Conservation (phyloP, 2,888 invertebrate genomes). For the Drosophila siamana region DNA sequence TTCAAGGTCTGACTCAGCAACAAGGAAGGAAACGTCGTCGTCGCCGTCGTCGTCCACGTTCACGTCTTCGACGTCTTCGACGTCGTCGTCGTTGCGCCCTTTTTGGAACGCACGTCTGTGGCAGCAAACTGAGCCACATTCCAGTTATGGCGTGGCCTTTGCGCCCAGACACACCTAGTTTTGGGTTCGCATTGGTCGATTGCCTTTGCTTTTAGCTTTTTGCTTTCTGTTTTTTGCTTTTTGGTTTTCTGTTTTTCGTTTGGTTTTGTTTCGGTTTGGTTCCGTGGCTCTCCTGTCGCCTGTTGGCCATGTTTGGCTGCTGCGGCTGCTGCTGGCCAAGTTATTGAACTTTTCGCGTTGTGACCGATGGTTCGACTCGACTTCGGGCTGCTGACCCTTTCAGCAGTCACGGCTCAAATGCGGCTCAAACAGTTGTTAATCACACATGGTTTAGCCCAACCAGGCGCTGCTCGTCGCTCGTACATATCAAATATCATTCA, state of each 20-base stretch:
- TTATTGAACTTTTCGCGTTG: slow-evolving; percentile 20
- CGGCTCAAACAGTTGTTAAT: slow-evolving; percentile 57
- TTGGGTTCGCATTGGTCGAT: slow-evolving; percentile 16
- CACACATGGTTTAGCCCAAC: slow-evolving; percentile 65
- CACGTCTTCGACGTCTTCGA: slow-evolving; percentile 13
- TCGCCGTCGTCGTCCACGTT: slow-evolving; percentile 17
- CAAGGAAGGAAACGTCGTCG: slow-evolving; percentile 63
- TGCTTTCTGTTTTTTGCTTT: slow-evolving; percentile 8
- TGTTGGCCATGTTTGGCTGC: slow-evolving; percentile 4
- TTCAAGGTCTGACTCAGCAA: slow-evolving; percentile 78
- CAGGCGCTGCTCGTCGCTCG: slow-evolving; percentile 14
- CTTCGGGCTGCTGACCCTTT: slow-evolving; percentile 41
- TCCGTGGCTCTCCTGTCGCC: slow-evolving; percentile 4
- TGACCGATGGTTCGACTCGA: slow-evolving; percentile 12
- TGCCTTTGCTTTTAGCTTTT: slow-evolving; percentile 14
- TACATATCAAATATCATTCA: slow-evolving; percentile 70
- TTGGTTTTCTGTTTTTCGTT: background rate
- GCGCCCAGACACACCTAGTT: slow-evolving; percentile 76
- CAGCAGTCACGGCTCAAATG: slow-evolving; percentile 23
- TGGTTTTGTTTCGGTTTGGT: background rate
- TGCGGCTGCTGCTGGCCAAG: background rate
- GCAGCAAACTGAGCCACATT: slow-evolving; percentile 61
- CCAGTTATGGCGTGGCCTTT: slow-evolving; percentile 72
- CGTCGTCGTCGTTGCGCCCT: slow-evolving; percentile 37
- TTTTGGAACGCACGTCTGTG: slow-evolving; percentile 59